A percentile compares a stretch with the other conserved stretches of the same genome.
These are phyloP conservation scores for Arenicola marina DNA, from an alignment of 2,888 invertebrate genomes.

Conservation along the genomic window DNA sequence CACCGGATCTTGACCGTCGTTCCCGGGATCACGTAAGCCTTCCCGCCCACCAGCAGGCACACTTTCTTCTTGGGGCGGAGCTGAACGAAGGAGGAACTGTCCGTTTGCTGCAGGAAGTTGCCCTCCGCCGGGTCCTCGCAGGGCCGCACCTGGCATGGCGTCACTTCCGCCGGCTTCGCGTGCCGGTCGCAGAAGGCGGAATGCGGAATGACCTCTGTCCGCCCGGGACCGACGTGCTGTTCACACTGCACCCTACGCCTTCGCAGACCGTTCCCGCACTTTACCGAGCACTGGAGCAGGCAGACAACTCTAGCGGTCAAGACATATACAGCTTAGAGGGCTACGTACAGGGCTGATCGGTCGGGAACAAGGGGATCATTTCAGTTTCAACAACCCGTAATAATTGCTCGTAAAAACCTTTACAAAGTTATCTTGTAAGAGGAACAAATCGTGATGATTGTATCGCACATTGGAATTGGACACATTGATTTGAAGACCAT, in stretches of 20 bases:
- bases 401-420: neutral
- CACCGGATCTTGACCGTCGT: slow-evolving; percentile 48
- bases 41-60: slow-evolving; percentile 43
- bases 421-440: too few relatives aligned
- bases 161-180: neutral
- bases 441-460: too few relatives aligned
- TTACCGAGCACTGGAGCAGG: slow-evolving; percentile 81
- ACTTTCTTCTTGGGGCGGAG: slow-evolving; percentile 9
- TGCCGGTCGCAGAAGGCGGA: neutral
- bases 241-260: slow-evolving; percentile 80
- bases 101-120: neutral
- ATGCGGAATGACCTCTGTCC: neutral
- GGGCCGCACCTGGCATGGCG: neutral
- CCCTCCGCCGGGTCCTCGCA: neutral
- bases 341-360: too few relatives aligned
- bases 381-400: neutral
- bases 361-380: too few relatives aligned
- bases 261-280: slow-evolving; percentile 84
- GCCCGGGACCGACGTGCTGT: slow-evolving; percentile 50
- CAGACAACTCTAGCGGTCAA: neutral
- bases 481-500: too few relatives aligned
- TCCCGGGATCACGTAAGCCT: slow-evolving; percentile 46
- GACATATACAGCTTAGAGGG: neutral
- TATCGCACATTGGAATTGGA: too few relatives aligned
- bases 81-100: slow-evolving; percentile 17